phyloP scores from a whole-genome alignment of 2,888 invertebrate species.

The Hemistola chrysoprasaria region DNA sequence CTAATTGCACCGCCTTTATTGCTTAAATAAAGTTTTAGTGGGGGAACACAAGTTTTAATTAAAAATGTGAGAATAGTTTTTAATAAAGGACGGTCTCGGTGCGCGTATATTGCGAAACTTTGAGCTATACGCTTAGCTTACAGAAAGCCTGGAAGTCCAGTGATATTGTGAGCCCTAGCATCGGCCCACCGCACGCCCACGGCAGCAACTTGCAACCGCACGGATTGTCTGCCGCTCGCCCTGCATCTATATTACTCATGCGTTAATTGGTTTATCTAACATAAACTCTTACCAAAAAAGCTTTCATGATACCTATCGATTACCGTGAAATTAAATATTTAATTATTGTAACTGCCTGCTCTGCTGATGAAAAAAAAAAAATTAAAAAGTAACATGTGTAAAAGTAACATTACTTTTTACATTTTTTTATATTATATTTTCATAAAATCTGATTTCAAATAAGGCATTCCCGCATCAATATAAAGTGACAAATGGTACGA shows the following conservation, averaged over 20 bases:
- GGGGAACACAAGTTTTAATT: conserved; percentile 82
- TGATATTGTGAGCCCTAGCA: conserved; percentile 51
- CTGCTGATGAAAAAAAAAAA: too few relatives aligned
- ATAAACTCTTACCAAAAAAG: too few relatives aligned
- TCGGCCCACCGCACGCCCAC: conserved; percentile 27
- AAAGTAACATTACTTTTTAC: too few relatives aligned
- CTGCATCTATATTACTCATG: conserved; percentile 16
- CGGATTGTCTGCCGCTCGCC: conserved; percentile 19
- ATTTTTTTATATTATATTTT: conserved; percentile 15
- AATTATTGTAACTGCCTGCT: too few relatives aligned
- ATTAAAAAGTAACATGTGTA: too few relatives aligned
- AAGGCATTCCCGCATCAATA: conserved; percentile 58
- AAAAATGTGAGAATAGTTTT: conserved; percentile 83
- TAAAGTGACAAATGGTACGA: conserved; percentile 71
- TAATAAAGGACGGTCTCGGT: conserved; percentile 78
- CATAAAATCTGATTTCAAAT: conserved; percentile 24
- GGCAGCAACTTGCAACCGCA: conserved; percentile 10
- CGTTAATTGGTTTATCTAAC: too few relatives aligned
- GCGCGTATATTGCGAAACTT: conserved; percentile 82
- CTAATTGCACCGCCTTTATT: conserved; percentile 82
- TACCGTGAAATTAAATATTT: too few relatives aligned
- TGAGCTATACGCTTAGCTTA: conserved; percentile 78
- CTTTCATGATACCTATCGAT: too few relatives aligned
- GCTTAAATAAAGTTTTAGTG: conserved; percentile 82
- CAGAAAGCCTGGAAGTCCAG: conserved; percentile 77